A percentile compares a stretch with the other conserved stretches of the same genome.
phyloP scores from a whole-genome alignment of 2,797 vertebrate species.

The Chaunax sp. region DNA sequence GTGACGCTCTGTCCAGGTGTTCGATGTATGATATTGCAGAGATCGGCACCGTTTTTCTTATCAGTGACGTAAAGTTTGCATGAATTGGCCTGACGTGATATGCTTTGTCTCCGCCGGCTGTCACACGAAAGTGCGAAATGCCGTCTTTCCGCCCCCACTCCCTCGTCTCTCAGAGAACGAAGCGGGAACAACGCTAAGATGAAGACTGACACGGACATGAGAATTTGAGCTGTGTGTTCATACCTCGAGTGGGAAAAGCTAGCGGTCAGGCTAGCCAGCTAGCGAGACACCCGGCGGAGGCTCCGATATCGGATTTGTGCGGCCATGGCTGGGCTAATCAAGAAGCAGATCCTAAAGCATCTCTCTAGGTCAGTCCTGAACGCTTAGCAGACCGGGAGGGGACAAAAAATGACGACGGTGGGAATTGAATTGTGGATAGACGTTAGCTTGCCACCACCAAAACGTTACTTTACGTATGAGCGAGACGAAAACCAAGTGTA shows the following conservation, averaged over 20 bases:
- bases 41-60: conserved; percentile 20
- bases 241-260: conserved; percentile 50
- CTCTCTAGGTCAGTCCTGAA: conserved; percentile 84
- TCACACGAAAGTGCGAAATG: conserved; percentile 40
- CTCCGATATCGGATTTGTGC: conserved; percentile 42
- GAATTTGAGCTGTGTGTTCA: conserved; percentile 58
- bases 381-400: not conserved
- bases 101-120: conserved; percentile 29
- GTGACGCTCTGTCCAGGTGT: conserved; percentile 78
- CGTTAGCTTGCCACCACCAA: conserved; percentile 6
- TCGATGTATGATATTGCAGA: conserved; percentile 54
- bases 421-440: conserved; percentile 18
- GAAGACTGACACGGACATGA: conserved; percentile 51
- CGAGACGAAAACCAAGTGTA: not conserved
- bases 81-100: conserved; percentile 46
- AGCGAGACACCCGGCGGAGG: conserved; percentile 33
- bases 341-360: conserved; percentile 89
- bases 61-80: conserved; percentile 10
- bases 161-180: conserved; percentile 25
- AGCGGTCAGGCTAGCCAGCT: conserved; percentile 51
- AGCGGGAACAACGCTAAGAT: conserved; percentile 56
- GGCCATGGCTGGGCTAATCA: conserved; percentile 87
- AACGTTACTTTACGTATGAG: not conserved
- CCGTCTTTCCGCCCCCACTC: not conserved
- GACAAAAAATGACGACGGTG: not conserved